Base-by-base conservation (phyloP, 1,140 invertebrate species). In the Penaeus indicus region DNA sequence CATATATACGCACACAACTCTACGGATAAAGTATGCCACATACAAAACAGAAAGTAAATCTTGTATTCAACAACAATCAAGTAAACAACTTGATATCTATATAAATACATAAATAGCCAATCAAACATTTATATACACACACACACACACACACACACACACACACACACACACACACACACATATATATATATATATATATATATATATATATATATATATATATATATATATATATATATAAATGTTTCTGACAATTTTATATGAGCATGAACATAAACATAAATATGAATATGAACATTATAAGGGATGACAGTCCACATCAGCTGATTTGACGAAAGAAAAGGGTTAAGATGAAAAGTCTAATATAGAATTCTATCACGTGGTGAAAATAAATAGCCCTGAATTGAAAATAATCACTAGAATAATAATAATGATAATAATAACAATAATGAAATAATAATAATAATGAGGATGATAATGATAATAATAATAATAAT, bases 171-270 rank as follows among this genome's bases (percentile, higher is more conserved):
- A 67, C 25, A 11, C 25, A 5, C 25, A 67, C 25, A 67, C 3
- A 67, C 25, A 67, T 11, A 67, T 21, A 21, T 21, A 67, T 21
- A 16, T 21, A 67, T 21, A 67, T 21, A 67, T 21, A 19, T 11
- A 67, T 0, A 67, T 67, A 19, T 67, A 67, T 11, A 67, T 67
- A 67, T 11, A 67, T 67, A 67, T 11, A 67, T 67, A 67, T 11
- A 67, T 67, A 67, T 11, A 67, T 67, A 67, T 11, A 67, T 67
- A 67, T 67, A 67, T 67, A 67, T 67, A 67, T 67, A 67, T 67
- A 7, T n/a, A n/a, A n/a, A n/a, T n/a, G n/a, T 5, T 67, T 22
- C 25, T 22, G 21, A 67, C 13, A 67, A 22, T 22, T 67, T 22
- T 67, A 64, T 67, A 67, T 67, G 25, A 22, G 13, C 25, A 67